These are phyloP conservation scores for Rhombomys opimus DNA, from an alignment of 2,113 vertebrate species.

Conservation along the genomic window DNA sequence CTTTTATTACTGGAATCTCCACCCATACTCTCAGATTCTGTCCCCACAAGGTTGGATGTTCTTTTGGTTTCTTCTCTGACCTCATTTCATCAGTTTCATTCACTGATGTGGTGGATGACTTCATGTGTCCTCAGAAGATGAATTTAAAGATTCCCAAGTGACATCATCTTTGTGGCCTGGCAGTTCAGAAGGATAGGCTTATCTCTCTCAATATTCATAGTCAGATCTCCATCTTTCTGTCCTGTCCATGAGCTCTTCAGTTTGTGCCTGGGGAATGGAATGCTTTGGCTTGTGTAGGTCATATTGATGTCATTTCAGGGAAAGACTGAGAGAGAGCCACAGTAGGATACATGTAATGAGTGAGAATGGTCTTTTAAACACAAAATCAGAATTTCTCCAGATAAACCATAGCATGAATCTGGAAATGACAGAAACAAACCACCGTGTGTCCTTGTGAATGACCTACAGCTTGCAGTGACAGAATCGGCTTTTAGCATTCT, in stretches of 20 bases:
- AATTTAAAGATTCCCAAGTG: neutral
- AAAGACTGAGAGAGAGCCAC: neutral
- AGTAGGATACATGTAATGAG: neutral
- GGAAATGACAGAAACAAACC: neutral
- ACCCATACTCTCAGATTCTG: neutral
- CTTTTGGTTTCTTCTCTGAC: conserved; percentile 46
- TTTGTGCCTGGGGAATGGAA: neutral
- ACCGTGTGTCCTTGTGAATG: neutral
- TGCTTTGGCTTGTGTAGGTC: neutral
- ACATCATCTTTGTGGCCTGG: conserved; percentile 36
- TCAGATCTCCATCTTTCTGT: neutral
- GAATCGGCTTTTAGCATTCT: neutral
- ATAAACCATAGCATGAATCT: neutral
- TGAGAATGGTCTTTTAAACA: neutral
- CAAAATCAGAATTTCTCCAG: neutral
- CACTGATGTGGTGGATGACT: conserved; percentile 45
- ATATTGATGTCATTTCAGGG: neutral
- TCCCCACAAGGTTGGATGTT: neutral
- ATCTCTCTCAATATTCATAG: neutral
- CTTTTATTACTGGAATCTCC: neutral
- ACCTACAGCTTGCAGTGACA: neutral
- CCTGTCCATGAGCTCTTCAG: neutral
- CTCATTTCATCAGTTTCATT: conserved; percentile 48
- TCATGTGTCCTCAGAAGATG: conserved; percentile 38
- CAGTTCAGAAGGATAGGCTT: conserved; percentile 33